These are phyloP conservation scores for Boloria euphrosyne DNA, from an alignment of 2,888 invertebrate species.

Conservation along the genomic window DNA sequence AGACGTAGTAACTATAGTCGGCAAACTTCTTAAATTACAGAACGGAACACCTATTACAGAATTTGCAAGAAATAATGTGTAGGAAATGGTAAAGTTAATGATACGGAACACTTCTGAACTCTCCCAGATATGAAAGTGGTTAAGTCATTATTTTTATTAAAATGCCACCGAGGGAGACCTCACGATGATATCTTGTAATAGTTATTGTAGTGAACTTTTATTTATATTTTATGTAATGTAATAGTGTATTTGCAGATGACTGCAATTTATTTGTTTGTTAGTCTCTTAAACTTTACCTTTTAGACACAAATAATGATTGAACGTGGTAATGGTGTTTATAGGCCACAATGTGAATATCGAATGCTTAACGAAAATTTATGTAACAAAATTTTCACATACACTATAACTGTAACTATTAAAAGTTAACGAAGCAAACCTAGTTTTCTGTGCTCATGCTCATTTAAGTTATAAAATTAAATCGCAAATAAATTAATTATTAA, in stretches of 20 bases:
- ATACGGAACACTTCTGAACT: slow-evolving; percentile 16
- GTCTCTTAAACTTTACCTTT: too few relatives aligned
- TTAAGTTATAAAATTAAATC: too few relatives aligned
- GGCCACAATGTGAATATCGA: too few relatives aligned
- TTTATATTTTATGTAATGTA: slow-evolving; percentile 6
- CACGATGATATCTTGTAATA: slow-evolving; percentile 15
- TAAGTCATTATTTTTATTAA: slow-evolving; percentile 20
- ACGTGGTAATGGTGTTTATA: too few relatives aligned
- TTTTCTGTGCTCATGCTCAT: too few relatives aligned
- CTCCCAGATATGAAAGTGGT: slow-evolving; percentile 9
- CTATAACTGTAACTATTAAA: too few relatives aligned
- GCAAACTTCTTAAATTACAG: slow-evolving; percentile 17
- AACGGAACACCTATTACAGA: slow-evolving; percentile 18
- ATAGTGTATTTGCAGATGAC: not conserved
- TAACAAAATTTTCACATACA: too few relatives aligned
- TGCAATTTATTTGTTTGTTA: too few relatives aligned
- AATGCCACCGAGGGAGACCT: slow-evolving; percentile 6
- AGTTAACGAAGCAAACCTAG: too few relatives aligned
- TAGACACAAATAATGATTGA: too few relatives aligned
- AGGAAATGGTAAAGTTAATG: slow-evolving; percentile 15
- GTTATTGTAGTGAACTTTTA: slow-evolving; percentile 2
- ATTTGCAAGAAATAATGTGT: slow-evolving; percentile 12
- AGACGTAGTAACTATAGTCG: not conserved
- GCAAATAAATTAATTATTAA: too few relatives aligned
- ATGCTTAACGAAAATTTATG: too few relatives aligned